phyloP scores from a whole-genome alignment of 35 echinoderm and acorn worm genomes.

The Apostichopus californicus region DNA sequence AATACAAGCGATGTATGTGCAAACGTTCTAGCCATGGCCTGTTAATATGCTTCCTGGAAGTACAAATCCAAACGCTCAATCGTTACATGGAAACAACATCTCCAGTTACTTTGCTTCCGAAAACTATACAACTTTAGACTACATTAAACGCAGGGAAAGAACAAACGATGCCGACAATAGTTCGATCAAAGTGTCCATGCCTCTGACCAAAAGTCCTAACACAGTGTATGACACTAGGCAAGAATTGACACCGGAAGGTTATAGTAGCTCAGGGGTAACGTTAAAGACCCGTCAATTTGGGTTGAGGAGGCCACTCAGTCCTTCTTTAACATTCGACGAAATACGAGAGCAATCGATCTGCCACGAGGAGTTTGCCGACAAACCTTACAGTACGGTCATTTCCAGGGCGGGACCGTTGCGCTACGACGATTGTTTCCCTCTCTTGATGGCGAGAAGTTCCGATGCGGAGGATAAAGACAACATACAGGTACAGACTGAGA shows the following conservation, averaged over 20 bases:
- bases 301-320: conserved; percentile 35
- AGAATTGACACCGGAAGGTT: neutral
- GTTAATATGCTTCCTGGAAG: neutral
- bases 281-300: neutral
- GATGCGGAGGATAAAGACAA: conserved; percentile 79
- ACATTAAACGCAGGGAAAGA: conserved; percentile 22
- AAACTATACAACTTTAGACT: conserved; percentile 35
- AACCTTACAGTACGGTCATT: conserved; percentile 74
- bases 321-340: conserved; percentile 27
- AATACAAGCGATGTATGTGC: too few relatives aligned
- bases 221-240: neutral
- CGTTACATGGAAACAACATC: neutral
- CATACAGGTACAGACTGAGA: conserved; percentile 82
- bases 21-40: too few relatives aligned
- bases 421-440: conserved; percentile 70
- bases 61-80: conserved; percentile 15
- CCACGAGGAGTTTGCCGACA: conserved; percentile 66
- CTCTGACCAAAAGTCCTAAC: neutral
- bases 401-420: neutral
- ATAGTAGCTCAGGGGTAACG: neutral
- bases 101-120: conserved; percentile 3
- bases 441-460: conserved; percentile 69
- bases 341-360: conserved; percentile 8
- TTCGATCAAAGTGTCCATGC: neutral
- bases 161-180: neutral